A percentile compares a stretch with the other conserved stretches of the same genome.
Evolutionary conservation across 2,888 invertebrate genomes (phyloP).

Genomic region (Adineta ricciae): DNA sequence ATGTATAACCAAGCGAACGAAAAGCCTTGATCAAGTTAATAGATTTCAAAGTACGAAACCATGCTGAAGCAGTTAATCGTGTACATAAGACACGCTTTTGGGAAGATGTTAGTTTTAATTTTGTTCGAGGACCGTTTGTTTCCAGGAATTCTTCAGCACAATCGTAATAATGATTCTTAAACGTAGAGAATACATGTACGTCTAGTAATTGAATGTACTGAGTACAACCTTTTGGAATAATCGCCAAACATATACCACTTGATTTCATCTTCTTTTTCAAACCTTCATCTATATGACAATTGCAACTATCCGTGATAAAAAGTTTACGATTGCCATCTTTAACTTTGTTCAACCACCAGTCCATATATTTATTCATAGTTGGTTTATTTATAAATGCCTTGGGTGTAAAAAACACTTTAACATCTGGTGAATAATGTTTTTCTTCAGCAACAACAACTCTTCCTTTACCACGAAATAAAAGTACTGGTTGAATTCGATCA

Average conservation of each 20-base stretch:
- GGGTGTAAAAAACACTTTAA: background rate
- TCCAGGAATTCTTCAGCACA: background rate
- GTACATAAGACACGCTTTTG: background rate
- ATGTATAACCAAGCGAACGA: background rate
- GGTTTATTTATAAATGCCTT: background rate
- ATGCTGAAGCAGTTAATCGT: background rate
- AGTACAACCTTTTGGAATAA: background rate
- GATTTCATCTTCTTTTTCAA: background rate
- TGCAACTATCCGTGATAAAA: background rate
- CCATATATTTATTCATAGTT: background rate
- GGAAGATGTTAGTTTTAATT: background rate
- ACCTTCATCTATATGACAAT: background rate
- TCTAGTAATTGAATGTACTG: background rate
- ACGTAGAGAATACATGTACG: background rate
- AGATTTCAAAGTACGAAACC: background rate
- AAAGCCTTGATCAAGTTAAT: background rate
- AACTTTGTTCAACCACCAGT: background rate
- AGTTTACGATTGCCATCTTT: background rate
- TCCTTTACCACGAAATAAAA: background rate
- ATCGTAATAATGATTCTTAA: background rate
- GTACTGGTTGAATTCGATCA: background rate
- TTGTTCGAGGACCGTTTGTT: background rate
- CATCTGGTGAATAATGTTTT: background rate
- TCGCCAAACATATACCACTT: background rate
- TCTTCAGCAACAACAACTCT: background rate